phyloP scores from a whole-genome alignment of 92 coral and sea anemone genomes.

The Plumapathes pennacea region DNA sequence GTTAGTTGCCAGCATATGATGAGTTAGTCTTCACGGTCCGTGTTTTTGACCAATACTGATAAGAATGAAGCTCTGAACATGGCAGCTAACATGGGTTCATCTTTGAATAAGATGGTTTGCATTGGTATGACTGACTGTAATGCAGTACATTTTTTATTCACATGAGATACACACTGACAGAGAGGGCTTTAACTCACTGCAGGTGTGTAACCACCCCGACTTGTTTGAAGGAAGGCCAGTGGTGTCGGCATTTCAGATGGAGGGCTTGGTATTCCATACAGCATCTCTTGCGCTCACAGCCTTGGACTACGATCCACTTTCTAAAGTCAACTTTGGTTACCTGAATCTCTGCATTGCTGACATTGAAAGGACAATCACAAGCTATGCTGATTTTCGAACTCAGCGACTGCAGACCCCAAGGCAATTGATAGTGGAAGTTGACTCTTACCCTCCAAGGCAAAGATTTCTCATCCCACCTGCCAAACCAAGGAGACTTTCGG shows the following conservation, averaged over 20 bases:
- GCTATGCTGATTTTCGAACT: constrained; percentile 88
- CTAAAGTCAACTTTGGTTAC: constrained; percentile 66
- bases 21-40: not conserved
- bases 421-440: constrained; percentile 80
- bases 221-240: constrained; percentile 94
- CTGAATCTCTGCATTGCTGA: constrained; percentile 87
- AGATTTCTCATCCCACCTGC: constrained; percentile 58
- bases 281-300: constrained; percentile 83
- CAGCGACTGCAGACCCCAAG: constrained; percentile 82
- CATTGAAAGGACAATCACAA: constrained; percentile 83
- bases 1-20: not conserved
- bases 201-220: constrained; percentile 99
- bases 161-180: too few species aligned
- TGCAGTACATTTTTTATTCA: not conserved
- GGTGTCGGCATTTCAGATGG: constrained; percentile 70
- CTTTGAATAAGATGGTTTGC: not conserved
- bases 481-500: constrained; percentile 43
- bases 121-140: not conserved
- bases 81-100: not conserved
- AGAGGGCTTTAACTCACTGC: too few species aligned
- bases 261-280: constrained; percentile 70
- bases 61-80: not conserved
- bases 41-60: too few species aligned
- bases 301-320: constrained; percentile 74
- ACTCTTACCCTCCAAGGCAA: constrained; percentile 53